Evolutionary conservation across 2,888 invertebrate species (phyloP), one percentile per base, ranked within the genome.

Genomic region (Anticlea derivata): DNA sequence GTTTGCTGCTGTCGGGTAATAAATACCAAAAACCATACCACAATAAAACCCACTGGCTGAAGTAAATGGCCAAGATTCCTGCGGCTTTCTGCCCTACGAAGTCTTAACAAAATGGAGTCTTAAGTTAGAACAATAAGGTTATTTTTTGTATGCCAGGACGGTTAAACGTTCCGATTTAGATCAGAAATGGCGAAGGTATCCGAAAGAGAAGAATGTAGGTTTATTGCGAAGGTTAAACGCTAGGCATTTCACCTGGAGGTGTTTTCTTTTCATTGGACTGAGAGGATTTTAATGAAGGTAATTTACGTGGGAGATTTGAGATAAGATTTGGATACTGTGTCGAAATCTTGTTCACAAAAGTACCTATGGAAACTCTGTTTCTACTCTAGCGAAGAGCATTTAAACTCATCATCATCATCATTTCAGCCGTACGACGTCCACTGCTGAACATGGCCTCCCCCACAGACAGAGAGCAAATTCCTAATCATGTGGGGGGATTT

Each of bases 221-320:
- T 50, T 45, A 50, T 39, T 50, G 33, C 34, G 6, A 39, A 45
- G 44, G 39, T 50, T 39, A 50, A 33, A 10, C 35, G 41, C 27
- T 41, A 41, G 30, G 37, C 30, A 30, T 35, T 38, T 52, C 12
- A 52, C 27, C 29, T 31, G 37, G 10, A 31, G 34, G 23, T 20
- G 20, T 40, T 53, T 44, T 50, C 43, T 45, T 54, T 58, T 54
- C 48, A 53, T 44, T 50, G 48, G 22, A 17, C 40, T 27, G 24
- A 22, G 40, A 26, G 24, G 49, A 49, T 41, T 46, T 53, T 55
- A 58, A 54, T 48, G 54, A 49, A 8, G 51, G 45, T 45, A 49
- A 51, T 54, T 51, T 43, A 40, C 31, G 29, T 23, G 22, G 37
- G 34, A 20, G 13, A 35, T 39, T 48, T 45, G 33, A 45, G 44